Evolutionary conservation across 2,113 vertebrate species (phyloP).

Genomic region (Bostrychus sinensis): DNA sequence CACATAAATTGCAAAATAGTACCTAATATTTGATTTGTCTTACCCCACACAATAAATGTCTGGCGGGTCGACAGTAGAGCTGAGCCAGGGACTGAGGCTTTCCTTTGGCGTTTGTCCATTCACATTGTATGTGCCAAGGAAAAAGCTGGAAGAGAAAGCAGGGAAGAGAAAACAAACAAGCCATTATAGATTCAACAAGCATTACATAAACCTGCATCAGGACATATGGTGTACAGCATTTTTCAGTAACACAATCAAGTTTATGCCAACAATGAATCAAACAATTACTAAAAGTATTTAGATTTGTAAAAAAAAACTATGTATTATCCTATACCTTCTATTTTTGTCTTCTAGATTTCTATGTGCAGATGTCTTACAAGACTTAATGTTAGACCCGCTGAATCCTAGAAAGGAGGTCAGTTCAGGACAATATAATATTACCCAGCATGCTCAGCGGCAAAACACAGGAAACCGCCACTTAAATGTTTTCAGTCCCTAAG

Average conservation of each 20-base stretch:
- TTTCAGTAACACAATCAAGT: too few relatives aligned
- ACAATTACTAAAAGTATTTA: too few relatives aligned
- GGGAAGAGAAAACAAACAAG: slow-evolving; percentile 3
- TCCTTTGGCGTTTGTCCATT: slow-evolving; percentile 92
- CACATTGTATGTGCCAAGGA: slow-evolving; percentile 95
- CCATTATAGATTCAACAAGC: not conserved
- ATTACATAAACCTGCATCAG: not conserved
- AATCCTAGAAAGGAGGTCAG: not conserved
- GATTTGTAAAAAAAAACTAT: too few relatives aligned
- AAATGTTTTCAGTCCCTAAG: not conserved
- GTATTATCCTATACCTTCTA: too few relatives aligned
- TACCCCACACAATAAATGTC: slow-evolving; percentile 97
- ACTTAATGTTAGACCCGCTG: not conserved
- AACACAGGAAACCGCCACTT: not conserved
- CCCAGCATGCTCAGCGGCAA: not conserved
- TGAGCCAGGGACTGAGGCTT: slow-evolving; percentile 89
- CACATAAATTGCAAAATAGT: not conserved
- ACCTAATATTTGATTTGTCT: slow-evolving; percentile 46
- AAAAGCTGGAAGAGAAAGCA: slow-evolving; percentile 81
- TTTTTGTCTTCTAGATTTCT: too few relatives aligned
- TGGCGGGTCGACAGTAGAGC: slow-evolving; percentile 81
- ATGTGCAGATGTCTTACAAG: too few relatives aligned
- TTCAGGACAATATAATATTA: not conserved
- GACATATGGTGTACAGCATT: too few relatives aligned
- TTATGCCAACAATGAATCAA: too few relatives aligned